These are phyloP conservation scores for Timandra comae DNA, from an alignment of 2,888 invertebrate species.

Conservation along the genomic window DNA sequence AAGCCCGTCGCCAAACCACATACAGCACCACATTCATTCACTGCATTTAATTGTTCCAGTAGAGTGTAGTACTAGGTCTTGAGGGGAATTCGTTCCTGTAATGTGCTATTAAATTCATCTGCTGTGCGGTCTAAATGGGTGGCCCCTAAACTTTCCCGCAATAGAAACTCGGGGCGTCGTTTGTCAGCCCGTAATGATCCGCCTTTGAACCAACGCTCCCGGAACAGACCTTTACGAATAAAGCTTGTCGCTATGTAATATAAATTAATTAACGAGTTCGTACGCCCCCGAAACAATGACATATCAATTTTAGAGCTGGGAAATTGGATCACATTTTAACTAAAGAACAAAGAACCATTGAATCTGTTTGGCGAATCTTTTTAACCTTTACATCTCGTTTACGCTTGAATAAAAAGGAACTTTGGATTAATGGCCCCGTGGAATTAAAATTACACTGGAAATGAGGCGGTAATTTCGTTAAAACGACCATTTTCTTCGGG, in stretches of 20 bases:
- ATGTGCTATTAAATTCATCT: constrained; percentile 34
- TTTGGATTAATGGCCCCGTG: constrained; percentile 15
- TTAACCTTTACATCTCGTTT: constrained; percentile 14
- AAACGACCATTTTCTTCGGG: constrained; percentile 8
- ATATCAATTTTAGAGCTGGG: constrained; percentile 21
- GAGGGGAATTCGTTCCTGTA: constrained; percentile 30
- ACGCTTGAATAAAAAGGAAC: constrained; percentile 17
- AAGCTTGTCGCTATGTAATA: constrained; percentile 14
- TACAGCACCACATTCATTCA: background rate
- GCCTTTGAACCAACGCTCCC: constrained; percentile 25
- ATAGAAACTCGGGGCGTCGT: constrained; percentile 32
- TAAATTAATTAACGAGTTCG: constrained; percentile 28
- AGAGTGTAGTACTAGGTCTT: constrained; percentile 14
- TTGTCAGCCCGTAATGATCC: constrained; percentile 37
- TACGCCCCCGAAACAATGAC: constrained; percentile 19
- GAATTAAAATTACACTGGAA: constrained; percentile 14
- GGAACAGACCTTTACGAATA: constrained; percentile 12
- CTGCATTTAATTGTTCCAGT: constrained; percentile 8
- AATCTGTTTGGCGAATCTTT: constrained; percentile 14
- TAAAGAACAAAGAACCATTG: constrained; percentile 17
- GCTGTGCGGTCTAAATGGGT: constrained; percentile 30
- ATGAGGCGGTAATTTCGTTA: constrained; percentile 9
- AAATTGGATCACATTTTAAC: constrained; percentile 14
- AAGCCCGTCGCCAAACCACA: too few relatives aligned
- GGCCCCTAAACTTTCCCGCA: constrained; percentile 34